Evolutionary conservation across 2,888 invertebrate genomes (phyloP), one percentile per base, ranked within the genome.

Genomic region (Malthinus seriepunctatus): DNA sequence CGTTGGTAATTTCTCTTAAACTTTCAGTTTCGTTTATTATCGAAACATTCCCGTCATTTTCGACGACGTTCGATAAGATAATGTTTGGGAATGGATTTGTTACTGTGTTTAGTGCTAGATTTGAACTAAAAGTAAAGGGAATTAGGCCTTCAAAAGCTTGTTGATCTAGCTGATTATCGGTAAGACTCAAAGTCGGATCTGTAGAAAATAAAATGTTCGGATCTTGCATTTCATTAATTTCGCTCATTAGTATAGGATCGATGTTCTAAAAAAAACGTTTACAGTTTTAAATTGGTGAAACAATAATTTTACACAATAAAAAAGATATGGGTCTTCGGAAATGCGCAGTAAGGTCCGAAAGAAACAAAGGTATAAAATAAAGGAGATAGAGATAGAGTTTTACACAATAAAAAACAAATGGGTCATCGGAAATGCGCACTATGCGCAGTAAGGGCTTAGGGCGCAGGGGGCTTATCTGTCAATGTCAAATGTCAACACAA

Each of bases 151-250:
- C 60, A 1, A 61, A 39, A 15, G 46, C 37, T 34, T 56, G 56
- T 5, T 52, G 34, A 38, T 56, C 56, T 34, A 56, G 10, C 10
- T 49, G 55, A 5, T 37, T 44, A 32, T 61, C 56, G 12, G 44
- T 49, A 34, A 56, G 23, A 49, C 51, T 51, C 15, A 37, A 58
- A 32, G 58, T 38, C 11, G 50, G 15, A 14, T 62, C 62, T 14
- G 62, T 35, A 8, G 63, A 55, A 44, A 73, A 71, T 8, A 73
- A 54, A 11, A 68, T 64, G 37, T 66, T 68, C 3, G 63, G 54
- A 31, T 72, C 71, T 67, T 69, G 71, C 8, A 72, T 59, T 49
- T 72, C 71, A 23, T 56, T 63, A 14, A 71, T 60, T 15, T 67
- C 47, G 35, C 69, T 69, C 39, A 71, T 59, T 6, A 73, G 51